Evolutionary conservation across 2,888 invertebrate genomes (phyloP), one percentile per base, ranked within the genome.

Genomic region (Cephus sareptanus): DNA sequence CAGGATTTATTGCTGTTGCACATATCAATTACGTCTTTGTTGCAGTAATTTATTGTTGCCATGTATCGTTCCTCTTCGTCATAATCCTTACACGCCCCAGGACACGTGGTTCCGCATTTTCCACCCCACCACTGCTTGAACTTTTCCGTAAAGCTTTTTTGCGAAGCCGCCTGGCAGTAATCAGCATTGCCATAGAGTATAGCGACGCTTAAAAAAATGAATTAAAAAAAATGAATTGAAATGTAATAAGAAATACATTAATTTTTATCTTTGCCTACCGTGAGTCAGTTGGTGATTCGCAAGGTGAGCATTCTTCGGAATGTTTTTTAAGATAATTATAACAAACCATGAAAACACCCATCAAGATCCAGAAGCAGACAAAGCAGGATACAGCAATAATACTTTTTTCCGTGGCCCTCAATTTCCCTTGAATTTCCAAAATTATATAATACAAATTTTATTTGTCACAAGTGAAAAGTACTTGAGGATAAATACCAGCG

Each of bases 51-150:
- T 74, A 89, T 86, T 15, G 88, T 84, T 1, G 87, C 88, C 76
- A 89, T 82, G 79, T 85, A 89, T 76, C 85, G 85, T 76, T 89
- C 89, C 75, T 88, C 88, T 74, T 89, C 88, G 15, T 78, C 78
- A 70, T 81, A 82, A 77, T 84, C 77, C 31, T 82, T 78, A 23
- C 83, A 85, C 33, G 78, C 81, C n/a, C 81, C 84, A n/a, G 82
- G 83, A 77, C 83, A 83, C 79, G 79, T 81, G n/a, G 82, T 81
- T 76, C 85, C 83, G 23, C 40, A 56, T 37, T 79, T 87, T 15
- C 73, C 81, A 70, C 75, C 83, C 83, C 84, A 88, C 78, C 82
- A 86, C 37, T 83, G 80, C 73, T 80, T 86, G n/a, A 86, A 76
- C 76, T 80, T 86, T 68, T 81, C 74, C 31, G 78, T n/a, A 33